Base-by-base conservation (phyloP, 2,888 invertebrate species). In the Drosophila niveifrons region DNA sequence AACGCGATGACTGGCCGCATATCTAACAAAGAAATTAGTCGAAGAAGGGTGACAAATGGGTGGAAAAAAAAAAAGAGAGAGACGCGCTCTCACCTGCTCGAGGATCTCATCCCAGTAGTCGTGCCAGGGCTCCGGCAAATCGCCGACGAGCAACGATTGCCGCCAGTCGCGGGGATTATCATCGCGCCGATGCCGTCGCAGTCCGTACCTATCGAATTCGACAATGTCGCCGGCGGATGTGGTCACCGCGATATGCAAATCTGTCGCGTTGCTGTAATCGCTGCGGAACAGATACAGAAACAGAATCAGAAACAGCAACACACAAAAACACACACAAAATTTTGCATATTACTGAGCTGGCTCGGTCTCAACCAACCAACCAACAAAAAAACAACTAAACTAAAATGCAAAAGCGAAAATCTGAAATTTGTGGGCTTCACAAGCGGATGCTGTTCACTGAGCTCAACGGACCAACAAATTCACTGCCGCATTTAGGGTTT, bases 181-280 rank as follows among this genome's bases (percentile, higher is more conserved):
- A 15, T 89, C 91, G 64, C 90, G 90, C 63, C 90, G 90, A 79
- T 90, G 90, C 43, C 91, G 89, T 85, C 93, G 92, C 59, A 98
- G 93, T 36, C 98, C 98, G 84, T 95, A 94, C 83, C 94, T 95
- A 93, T 97, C 97, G 91, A 96, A 98, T 93, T 98, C 98, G 68
- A 96, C 95, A 55, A 98, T 96, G 86, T 94, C 94, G 39, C 97
- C 96, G 68, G 93, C 93, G 8, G 97, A 97, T 89, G 96, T 96
- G 59, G 97, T 97, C 74, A 98, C 95, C 63, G 97, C 98, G 91
- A 98, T 97, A 92, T 98, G 98, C 75, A 98, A 94, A 93, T 98
- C 96, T 91, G 96, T 95, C 50, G 95, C 95, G 91, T 96, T 95
- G 91, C 94, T 94, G 92, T 97, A 97, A 92, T 97, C 95, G 92